A percentile compares a stretch with the other conserved stretches of the same genome.
phyloP scores from a whole-genome alignment of 2,113 vertebrate species.

The Nettapus auritus region DNA sequence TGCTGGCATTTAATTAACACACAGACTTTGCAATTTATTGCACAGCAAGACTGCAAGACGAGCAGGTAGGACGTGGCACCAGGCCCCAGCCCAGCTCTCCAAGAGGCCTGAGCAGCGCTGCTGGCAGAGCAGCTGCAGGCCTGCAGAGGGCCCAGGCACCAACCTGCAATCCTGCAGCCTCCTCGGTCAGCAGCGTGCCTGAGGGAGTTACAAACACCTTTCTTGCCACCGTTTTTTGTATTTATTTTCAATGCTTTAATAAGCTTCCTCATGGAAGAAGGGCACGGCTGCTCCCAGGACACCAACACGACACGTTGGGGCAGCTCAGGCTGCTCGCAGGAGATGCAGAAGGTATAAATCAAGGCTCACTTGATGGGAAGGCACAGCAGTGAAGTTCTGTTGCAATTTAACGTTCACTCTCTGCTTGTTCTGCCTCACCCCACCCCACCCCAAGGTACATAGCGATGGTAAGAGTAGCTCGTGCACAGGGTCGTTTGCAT shows the following conservation, averaged over 20 bases:
- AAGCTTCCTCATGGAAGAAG: neutral
- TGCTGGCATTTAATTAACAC: neutral
- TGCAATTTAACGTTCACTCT: rapidly evolving
- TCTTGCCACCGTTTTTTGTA: rapidly evolving
- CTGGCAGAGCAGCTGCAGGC: neutral
- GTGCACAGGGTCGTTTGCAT: rapidly evolving
- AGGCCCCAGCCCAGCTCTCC: neutral
- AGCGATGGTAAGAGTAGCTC: rapidly evolving
- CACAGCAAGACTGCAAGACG: neutral
- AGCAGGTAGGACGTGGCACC: rapidly evolving
- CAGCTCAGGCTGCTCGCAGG: neutral
- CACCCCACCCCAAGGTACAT: neutral
- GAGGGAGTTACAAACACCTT: rapidly evolving
- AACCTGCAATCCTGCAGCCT: neutral
- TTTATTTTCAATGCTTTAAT: neutral
- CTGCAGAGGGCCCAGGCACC: rapidly evolving
- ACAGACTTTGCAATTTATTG: neutral
- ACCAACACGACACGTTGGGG: neutral
- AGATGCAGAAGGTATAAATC: rapidly evolving
- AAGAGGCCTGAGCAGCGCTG: no score
- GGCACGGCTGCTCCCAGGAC: neutral
- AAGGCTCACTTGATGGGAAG: neutral
- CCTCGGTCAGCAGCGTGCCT: neutral
- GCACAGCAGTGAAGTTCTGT: neutral
- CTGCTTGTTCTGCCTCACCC: neutral